phyloP scores from a whole-genome alignment of 2,113 vertebrate genomes.

The Cryptotis parvus region DNA sequence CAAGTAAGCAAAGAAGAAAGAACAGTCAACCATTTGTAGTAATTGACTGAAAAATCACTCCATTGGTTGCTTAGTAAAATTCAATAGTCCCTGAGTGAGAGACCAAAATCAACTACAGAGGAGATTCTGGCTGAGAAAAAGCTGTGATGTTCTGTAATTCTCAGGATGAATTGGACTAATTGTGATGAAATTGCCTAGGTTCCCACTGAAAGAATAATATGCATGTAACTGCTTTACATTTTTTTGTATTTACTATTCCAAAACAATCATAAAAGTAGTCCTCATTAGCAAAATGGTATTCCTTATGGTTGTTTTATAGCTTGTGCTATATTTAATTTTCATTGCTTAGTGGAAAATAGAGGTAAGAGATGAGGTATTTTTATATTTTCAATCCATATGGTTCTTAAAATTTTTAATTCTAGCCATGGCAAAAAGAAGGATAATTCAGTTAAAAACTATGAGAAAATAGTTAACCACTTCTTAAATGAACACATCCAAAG shows the following conservation, averaged over 20 bases:
- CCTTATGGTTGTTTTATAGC: not conserved
- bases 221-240: not conserved
- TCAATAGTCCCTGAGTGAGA: not conserved
- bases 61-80: not conserved
- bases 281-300: not conserved
- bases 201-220: not conserved
- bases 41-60: conserved; percentile 21
- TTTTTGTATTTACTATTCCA: not conserved
- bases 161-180: conserved; percentile 12
- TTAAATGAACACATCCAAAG: conserved; percentile 21
- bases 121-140: not conserved
- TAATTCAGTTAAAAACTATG: not conserved
- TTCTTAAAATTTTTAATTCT: not conserved
- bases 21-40: conserved; percentile 21
- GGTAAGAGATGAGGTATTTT: not conserved
- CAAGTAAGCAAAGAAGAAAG: not conserved
- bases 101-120: not conserved
- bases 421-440: not conserved
- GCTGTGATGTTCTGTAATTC: not conserved
- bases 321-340: not conserved
- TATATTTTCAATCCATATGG: conserved; percentile 1
- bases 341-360: not conserved
- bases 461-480: not conserved
- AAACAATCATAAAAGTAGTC: not conserved
- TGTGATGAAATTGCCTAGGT: not conserved